Evolutionary conservation across 1,140 invertebrate species (phyloP).

Genomic region (Colletes latitarsis): DNA sequence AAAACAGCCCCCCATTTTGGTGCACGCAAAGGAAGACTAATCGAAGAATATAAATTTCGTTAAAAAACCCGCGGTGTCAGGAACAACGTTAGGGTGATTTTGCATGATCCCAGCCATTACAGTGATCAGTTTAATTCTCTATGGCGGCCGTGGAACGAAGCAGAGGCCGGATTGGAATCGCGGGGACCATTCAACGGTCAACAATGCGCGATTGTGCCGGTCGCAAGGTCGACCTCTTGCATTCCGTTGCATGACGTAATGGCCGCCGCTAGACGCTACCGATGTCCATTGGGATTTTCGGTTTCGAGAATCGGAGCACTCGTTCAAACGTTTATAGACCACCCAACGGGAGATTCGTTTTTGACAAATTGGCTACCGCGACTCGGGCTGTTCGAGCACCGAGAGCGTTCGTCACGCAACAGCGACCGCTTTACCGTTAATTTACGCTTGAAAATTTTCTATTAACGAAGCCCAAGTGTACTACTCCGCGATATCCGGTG

Average conservation of each 20-base stretch:
- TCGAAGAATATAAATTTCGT: too few relatives aligned
- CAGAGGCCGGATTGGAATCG: constrained; percentile 1
- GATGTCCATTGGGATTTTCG: constrained; percentile 51
- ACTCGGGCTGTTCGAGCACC: neutral
- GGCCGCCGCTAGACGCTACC: constrained; percentile 31
- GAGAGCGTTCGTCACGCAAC: neutral
- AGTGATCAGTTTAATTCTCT: constrained; percentile 6
- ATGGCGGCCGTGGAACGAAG: neutral
- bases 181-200: constrained; percentile 23
- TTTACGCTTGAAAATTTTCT: neutral
- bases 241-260: constrained; percentile 53
- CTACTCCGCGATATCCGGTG: neutral
- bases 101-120: too few relatives aligned
- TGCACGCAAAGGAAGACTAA: too few relatives aligned
- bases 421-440: constrained; percentile 2
- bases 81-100: too few relatives aligned
- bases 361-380: neutral
- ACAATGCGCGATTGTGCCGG: constrained; percentile 54
- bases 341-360: constrained; percentile 5
- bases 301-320: constrained; percentile 10
- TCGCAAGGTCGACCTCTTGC: constrained; percentile 54
- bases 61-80: too few relatives aligned
- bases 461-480: too few relatives aligned
- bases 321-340: constrained; percentile 27
- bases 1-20: too few relatives aligned